phyloP scores from a whole-genome alignment of 2,888 invertebrate genomes.

The Tenthredo livida region DNA sequence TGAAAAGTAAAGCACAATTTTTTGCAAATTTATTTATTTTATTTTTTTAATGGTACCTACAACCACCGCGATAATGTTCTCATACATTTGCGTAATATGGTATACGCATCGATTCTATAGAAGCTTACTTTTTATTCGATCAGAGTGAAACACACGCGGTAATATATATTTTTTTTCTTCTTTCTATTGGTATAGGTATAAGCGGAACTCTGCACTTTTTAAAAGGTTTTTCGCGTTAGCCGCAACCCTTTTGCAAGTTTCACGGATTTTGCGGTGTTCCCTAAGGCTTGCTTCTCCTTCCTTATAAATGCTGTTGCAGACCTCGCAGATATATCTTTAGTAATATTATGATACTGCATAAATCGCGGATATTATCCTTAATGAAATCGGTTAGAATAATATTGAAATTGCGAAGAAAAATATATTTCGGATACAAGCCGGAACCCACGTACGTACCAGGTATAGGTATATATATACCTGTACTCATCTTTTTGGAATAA shows the following conservation, averaged over 20 bases:
- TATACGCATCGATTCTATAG: not conserved
- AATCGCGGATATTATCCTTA: not conserved
- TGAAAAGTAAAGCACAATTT: too few species aligned
- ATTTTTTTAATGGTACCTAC: too few species aligned
- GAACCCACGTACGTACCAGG: not conserved
- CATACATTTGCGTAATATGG: too few species aligned
- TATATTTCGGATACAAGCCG: not conserved
- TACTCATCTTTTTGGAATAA: too few species aligned
- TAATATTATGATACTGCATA: not conserved
- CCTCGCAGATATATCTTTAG: not conserved
- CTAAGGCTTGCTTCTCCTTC: not conserved
- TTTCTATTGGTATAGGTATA: not conserved
- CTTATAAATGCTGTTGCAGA: not conserved
- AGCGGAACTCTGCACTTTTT: not conserved
- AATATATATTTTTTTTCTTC: not conserved
- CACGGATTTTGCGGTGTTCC: slow-evolving; percentile 11
- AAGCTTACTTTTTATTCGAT: slow-evolving; percentile 3
- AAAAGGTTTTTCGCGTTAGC: slow-evolving; percentile 33
- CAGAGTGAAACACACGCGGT: not conserved
- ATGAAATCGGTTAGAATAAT: slow-evolving; percentile 2
- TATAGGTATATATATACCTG: not conserved
- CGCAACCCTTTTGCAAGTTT: slow-evolving; percentile 27
- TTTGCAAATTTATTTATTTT: too few species aligned
- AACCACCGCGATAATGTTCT: too few species aligned
- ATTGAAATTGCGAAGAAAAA: not conserved